Evolutionary conservation across 2,113 vertebrate species (phyloP).

Genomic region (Balaenoptera acutorostrata): DNA sequence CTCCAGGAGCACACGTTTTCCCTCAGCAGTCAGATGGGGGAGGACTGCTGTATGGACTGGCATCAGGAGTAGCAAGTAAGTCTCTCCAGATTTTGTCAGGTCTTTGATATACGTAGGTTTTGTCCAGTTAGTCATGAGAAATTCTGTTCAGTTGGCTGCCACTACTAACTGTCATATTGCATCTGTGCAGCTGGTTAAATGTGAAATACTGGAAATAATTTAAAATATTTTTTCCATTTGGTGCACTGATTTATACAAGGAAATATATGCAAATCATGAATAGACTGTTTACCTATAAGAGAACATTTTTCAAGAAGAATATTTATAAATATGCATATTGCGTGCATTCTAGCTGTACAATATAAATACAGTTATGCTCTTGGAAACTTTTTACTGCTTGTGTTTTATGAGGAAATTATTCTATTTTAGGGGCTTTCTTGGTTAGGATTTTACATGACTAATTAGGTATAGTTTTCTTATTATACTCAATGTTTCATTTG

Average conservation of each 20-base stretch:
- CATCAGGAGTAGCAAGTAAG: slow-evolving; percentile 97
- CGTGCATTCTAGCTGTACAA: not conserved
- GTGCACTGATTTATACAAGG: not conserved
- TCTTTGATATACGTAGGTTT: not conserved
- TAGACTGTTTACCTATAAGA: not conserved
- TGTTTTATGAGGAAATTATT: not conserved
- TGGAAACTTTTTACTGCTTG: not conserved
- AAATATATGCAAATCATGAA: not conserved
- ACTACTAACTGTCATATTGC: not conserved
- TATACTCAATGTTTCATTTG: not conserved
- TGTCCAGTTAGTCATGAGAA: not conserved
- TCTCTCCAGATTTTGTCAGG: not conserved
- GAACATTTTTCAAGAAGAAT: not conserved
- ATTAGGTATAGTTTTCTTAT: not conserved
- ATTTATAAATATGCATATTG: not conserved
- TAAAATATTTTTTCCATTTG: slow-evolving; percentile 25
- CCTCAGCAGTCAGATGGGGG: slow-evolving; percentile 89
- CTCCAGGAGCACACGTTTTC: slow-evolving; percentile 88
- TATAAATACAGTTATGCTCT: not conserved
- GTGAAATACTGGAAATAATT: not conserved
- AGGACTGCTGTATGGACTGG: slow-evolving; percentile 94
- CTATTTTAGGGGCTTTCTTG: not conserved
- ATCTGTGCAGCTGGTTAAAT: not conserved
- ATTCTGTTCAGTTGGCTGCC: not conserved
- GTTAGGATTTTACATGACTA: not conserved